Evolutionary conservation across 1,140 invertebrate species (phyloP), one percentile per base, ranked within the genome.

Genomic region (Drosophila ironensis): DNA sequence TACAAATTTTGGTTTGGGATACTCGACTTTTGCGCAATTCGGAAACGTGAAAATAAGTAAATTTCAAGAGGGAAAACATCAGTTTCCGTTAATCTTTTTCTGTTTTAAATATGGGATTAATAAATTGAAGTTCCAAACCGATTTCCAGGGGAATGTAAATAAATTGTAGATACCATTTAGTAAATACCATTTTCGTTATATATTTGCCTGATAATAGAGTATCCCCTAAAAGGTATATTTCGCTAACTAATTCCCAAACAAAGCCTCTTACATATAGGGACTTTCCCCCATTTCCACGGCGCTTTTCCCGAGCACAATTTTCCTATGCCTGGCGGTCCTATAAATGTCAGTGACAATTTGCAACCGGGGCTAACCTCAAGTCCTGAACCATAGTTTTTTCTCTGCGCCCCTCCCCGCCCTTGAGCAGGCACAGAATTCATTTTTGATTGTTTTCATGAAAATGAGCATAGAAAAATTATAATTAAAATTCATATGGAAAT

Each of bases 381-480:
- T 14, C 37, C 59, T 42, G 17, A 22, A 2, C 16, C 19, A 22
- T 46, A 50, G 16, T 41, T 40, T 20, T 9, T 6, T 9, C 4
- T n/a, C n/a, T n/a, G 9, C 11, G 9, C n/a, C 37, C 8, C 7
- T 20, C 4, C 11, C 16, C 1, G 9, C 2, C 16, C 1, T 14
- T 41, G n/a, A 14, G 25, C 42, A 47, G 56, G 75, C 69, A 73
- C 78, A 82, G 74, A 84, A 84, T 80, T 84, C 64, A 84, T 84
- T 86, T 84, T 78, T 84, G 78, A 84, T 84, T 84, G 78, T 84
- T 84, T 84, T 84, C 74, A 84, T 84, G 80, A 84, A 86, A 84
- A 84, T 84, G 80, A 84, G 82, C 78, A 84, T 84, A 86, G 78
- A 84, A 84, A 84, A 86, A 84, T 84, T 84, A 84, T 84, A 84